These are phyloP conservation scores for Bovichtus diacanthus DNA, from an alignment of 2,797 vertebrate genomes.

Conservation along the genomic window DNA sequence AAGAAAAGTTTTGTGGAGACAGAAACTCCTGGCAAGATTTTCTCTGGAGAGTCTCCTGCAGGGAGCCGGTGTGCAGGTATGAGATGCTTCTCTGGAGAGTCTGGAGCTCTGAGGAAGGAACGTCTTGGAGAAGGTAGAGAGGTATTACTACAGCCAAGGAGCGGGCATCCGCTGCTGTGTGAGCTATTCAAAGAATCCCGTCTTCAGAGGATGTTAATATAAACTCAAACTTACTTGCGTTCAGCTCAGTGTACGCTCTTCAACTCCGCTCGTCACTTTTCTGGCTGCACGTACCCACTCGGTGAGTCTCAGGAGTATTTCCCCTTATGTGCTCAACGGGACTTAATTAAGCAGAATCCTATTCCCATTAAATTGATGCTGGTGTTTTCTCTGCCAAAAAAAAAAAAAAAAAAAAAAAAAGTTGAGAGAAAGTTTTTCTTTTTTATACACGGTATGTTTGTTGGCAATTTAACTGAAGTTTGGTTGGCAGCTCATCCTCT, in stretches of 20 bases:
- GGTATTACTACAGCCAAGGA: constrained; percentile 18
- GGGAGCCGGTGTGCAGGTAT: constrained; percentile 47
- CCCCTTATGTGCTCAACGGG: constrained; percentile 32
- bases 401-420: constrained; percentile 39
- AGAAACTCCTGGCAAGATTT: constrained; percentile 59
- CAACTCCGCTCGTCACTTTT: constrained; percentile 2
- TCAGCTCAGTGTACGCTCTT: constrained; percentile 1
- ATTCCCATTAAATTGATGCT: constrained; percentile 27
- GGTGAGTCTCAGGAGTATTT: constrained; percentile 24
- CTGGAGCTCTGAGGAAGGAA: constrained; percentile 13
- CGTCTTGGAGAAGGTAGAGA: constrained; percentile 17
- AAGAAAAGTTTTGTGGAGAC: constrained; percentile 51
- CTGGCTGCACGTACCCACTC: constrained; percentile 9
- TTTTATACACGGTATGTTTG: neutral
- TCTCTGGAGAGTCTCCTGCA: constrained; percentile 29
- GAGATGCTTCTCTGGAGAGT: constrained; percentile 54
- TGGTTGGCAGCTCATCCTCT: constrained; percentile 1
- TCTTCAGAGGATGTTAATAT: constrained; percentile 41
- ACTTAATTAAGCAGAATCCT: constrained; percentile 50
- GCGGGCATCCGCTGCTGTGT: constrained; percentile 11
- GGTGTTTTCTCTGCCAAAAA: constrained; percentile 22
- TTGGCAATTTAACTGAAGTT: neutral
- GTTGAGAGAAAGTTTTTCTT: constrained; percentile 18
- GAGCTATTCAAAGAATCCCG: constrained; percentile 47
- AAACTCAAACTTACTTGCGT: constrained; percentile 42